Evolutionary conservation across 2,113 vertebrate genomes (phyloP), one percentile per base, ranked within the genome.

Genomic region (Zosterops lateralis): DNA sequence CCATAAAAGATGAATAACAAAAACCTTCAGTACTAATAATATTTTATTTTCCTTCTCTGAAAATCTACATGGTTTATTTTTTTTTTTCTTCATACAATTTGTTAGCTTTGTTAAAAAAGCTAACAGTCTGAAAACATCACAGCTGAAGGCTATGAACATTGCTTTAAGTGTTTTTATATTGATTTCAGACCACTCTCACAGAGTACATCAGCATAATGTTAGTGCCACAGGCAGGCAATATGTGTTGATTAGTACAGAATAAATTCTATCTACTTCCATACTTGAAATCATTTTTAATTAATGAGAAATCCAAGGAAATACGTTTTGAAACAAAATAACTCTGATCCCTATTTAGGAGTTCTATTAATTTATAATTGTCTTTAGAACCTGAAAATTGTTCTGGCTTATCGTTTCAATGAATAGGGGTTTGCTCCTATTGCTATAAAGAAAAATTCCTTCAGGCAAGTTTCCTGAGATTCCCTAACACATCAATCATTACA

Each of bases 251-350:
- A 22, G 29, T 67, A 70, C 17, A 78, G 83, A 89, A 91, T 92
- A 90, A 92, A 57, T 95, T 89, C 91, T 38, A 72, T 81, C 61
- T 78, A 40, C 19, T 87, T 79, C 91, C 81, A 61, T 57, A 78
- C 17, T 64, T 72, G 13, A 82, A 87, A 64, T 56, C 3, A 72
- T 72, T 64, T 82, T 88, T 93, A 78, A 84, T 87, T 84, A 81
- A 91, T 40, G 36, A 75, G 40, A 87, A 84, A 84, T 38, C 32
- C 57, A 92, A 87, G n/a, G 13, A 81, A 64, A 78, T 29, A 40
- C 6, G 60, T 86, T 88, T 42, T 91, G 77, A 89, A 91, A 65
- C 15, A 79, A 86, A 88, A 60, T 66, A 42, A 24, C 32, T 90
- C 17, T 84, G 56, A 91, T 79, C 36, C 12, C 34, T 79, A 20